Conservation (phyloP, 2,113 vertebrate genomes). For the Neolamprologus devosi region DNA sequence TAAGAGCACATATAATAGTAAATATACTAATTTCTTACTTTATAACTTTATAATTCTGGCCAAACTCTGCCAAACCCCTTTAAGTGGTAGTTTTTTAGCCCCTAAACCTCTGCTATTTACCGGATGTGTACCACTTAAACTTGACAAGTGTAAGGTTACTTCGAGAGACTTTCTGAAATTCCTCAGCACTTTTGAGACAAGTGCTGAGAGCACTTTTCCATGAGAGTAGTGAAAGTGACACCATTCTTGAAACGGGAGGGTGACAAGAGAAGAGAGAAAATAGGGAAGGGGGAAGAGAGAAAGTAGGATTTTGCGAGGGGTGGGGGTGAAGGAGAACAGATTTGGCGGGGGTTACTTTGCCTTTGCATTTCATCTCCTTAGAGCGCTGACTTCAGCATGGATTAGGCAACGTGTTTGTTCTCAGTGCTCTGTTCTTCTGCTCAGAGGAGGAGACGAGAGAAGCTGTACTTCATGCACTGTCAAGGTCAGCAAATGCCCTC, state of each 20-base stretch:
- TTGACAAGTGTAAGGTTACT: slow-evolving; percentile 59
- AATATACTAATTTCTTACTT: background rate
- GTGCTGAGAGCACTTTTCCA: slow-evolving; percentile 63
- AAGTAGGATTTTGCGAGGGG: background rate
- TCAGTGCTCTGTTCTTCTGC: slow-evolving; percentile 35
- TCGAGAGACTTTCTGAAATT: slow-evolving; percentile 62
- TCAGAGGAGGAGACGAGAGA: slow-evolving; percentile 11
- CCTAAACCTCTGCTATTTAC: slow-evolving; percentile 24
- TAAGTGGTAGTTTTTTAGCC: slow-evolving; percentile 19
- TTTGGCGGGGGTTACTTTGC: background rate
- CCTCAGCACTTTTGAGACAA: slow-evolving; percentile 56
- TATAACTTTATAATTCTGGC: background rate
- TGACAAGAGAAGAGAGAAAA: slow-evolving; percentile 13
- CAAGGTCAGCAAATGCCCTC: slow-evolving; percentile 61
- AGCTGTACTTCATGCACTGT: slow-evolving; percentile 20
- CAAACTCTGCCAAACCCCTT: background rate
- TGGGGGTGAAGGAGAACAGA: background rate
- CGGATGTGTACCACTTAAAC: slow-evolving; percentile 55
- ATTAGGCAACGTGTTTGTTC: slow-evolving; percentile 60
- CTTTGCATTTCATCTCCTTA: slow-evolving; percentile 54
- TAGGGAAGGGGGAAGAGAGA: background rate
- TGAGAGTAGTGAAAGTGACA: slow-evolving; percentile 63
- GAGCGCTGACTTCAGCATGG: slow-evolving; percentile 67
- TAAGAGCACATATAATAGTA: background rate
- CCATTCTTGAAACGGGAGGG: slow-evolving; percentile 36